These are phyloP conservation scores for Geotrypetes seraphini DNA, from an alignment of 2,797 vertebrate species.

Conservation along the genomic window DNA sequence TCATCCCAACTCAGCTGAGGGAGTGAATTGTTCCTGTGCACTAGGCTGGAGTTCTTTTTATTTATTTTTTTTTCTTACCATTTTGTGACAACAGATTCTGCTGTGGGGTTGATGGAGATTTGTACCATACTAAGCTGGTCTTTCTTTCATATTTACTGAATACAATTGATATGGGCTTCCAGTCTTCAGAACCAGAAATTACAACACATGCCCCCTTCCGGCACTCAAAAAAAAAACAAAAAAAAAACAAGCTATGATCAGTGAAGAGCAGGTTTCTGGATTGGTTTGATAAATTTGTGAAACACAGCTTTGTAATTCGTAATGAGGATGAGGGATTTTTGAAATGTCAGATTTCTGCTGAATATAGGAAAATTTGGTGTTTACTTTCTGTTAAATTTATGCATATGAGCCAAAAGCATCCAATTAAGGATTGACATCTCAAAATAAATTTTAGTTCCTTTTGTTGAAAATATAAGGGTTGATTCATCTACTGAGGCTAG, in stretches of 20 bases:
- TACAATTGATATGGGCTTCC: slow-evolving; percentile 46
- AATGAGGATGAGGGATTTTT: too few species aligned
- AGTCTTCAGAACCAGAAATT: slow-evolving; percentile 26
- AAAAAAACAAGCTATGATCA: background rate
- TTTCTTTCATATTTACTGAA: slow-evolving; percentile 52
- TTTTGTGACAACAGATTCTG: slow-evolving; percentile 58
- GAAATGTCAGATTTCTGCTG: too few species aligned
- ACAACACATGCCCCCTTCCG: too few species aligned
- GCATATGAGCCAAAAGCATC: too few species aligned
- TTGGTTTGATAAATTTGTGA: background rate
- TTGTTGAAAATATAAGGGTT: too few species aligned
- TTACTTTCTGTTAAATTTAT: too few species aligned
- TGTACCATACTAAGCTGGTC: slow-evolving; percentile 52
- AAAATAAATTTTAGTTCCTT: too few species aligned
- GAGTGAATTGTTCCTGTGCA: slow-evolving; percentile 67
- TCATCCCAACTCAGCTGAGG: slow-evolving; percentile 72
- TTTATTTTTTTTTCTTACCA: slow-evolving; percentile 12
- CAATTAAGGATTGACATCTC: too few species aligned
- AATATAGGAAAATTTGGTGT: too few species aligned
- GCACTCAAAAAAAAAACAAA: background rate
- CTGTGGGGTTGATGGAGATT: slow-evolving; percentile 53
- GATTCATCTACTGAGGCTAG: too few species aligned
- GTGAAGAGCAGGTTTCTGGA: background rate
- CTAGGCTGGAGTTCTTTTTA: slow-evolving; percentile 57
- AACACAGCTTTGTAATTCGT: background rate